Base-by-base conservation (phyloP, 2,113 vertebrate species). In the Cheilinus undulatus region DNA sequence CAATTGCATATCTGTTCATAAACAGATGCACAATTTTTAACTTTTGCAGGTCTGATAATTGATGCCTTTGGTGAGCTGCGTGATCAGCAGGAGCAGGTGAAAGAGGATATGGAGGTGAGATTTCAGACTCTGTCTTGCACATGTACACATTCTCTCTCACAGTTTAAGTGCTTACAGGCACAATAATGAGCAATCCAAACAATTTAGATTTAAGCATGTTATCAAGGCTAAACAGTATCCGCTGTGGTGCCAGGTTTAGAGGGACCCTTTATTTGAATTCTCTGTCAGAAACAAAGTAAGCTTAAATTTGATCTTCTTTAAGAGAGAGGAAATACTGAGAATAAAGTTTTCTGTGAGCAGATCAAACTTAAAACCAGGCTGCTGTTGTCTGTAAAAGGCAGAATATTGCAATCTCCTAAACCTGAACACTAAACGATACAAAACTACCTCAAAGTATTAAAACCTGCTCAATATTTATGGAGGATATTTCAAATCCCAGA, bases 81-180 rank as follows among this genome's bases (percentile, higher is more conserved):
- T 67, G 91, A 92, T 78, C 91, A 92, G 56, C 91, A 92, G 72
- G 91, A 92, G 73, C 91, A 92, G 67, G 91, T 92, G 74, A 92
- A 92, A 51, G 86, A 91, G 48, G 91, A 92, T 60, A 92, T 92
- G 91, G 91, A 91, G 88, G 91, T 90, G 57, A 78, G 77, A 42
- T 58, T 15, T 45, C 22, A 63, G 46, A 36, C 17, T 40, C 42
- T n/a, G 8, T 17, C 8, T 34, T n/a, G n/a, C 15, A 26, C 52
- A 30, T 17, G 27, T 17, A 46, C 2, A 53, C 4, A 30, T 11
- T 50, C 26, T 46, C 28, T 23, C 20, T 45, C 0, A 15, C n/a
- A 20, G n/a, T 22, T 24, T 24, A 49, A 24, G 1, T 13, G 12
- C 4, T 26, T 7, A 20, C n/a, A 20, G 5, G 1, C 0, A 36